Base-by-base conservation (phyloP, 2,888 invertebrate species). In the Dynastes maya region DNA sequence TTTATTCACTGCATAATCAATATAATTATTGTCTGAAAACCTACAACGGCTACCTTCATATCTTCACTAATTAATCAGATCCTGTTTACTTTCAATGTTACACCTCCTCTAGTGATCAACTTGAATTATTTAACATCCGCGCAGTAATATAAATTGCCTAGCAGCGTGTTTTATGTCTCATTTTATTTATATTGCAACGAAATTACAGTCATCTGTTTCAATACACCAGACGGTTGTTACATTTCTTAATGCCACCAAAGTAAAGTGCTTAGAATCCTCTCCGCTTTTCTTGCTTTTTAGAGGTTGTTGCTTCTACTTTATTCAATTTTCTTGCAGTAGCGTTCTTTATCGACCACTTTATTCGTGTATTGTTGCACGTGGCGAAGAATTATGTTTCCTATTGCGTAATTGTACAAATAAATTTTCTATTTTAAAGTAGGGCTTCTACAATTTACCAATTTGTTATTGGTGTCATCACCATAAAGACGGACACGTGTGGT, bases 181-280 rank as follows among this genome's bases (percentile, higher is more conserved):
- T 37, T 65, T 40, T 65, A 65, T 65, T 40, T 40, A 65, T 65
- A 40, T 65, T 65, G 65, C 65, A 65, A 22, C 65, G 16, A 40
- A 65, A 65, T 65, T 65, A 40, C 65, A 9, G 40, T 40, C 40
- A 13, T 65, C 37, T 40, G 37, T 65, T 65, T 65, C 65, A 65
- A 40, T 65, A 45, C n/a, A 40, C 11, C 40, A 65, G 40, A 37
- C 40, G 8, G 65, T n/a, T 16, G 65, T 5, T 16, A 16, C 40
- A 65, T 65, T 65, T 65, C 40, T 65, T 65, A 65, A 65, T 13
- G n/a, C 37, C 13, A 65, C 37, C 13, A 65, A n/a, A 37, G 65
- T 3, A 8, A 16, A 32, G 32, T 37, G 65, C 45, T 37, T 65
- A 16, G 55, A 16, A 16, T 55, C 22, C 16, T 37, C 9, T 29